phyloP scores from a whole-genome alignment of 2,113 vertebrate species.

The Tursiops truncatus region DNA sequence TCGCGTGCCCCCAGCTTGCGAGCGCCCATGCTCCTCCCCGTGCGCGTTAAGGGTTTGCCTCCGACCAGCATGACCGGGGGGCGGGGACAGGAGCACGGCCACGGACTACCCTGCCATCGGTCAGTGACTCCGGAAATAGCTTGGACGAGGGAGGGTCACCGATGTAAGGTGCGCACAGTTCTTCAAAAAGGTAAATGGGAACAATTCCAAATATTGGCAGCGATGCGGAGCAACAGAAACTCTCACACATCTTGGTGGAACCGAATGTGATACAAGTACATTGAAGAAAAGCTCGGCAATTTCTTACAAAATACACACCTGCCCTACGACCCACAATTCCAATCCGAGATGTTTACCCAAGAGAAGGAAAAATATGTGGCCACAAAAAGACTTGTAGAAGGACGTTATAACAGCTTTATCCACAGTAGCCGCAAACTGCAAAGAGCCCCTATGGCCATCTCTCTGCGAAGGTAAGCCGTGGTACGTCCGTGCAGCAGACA shows the following conservation, averaged over 20 bases:
- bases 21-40: rapidly evolving
- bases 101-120: neutral
- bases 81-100: no score
- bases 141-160: neutral
- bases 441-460: neutral
- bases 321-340: neutral
- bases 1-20: neutral
- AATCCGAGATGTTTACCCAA: no score
- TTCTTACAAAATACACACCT: neutral
- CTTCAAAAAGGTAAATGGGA: neutral
- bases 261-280: no score
- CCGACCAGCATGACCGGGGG: neutral
- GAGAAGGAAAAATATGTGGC: neutral
- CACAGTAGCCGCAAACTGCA: rapidly evolving
- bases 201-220: neutral
- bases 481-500: rapidly evolving
- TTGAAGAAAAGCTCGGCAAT: neutral
- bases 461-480: rapidly evolving
- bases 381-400: neutral
- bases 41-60: rapidly evolving
- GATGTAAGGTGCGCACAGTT: rapidly evolving
- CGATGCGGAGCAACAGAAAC: neutral
- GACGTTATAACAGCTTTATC: rapidly evolving
- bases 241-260: rapidly evolving
- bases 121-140: neutral